Base-by-base conservation (phyloP, 2,113 vertebrate species). In the Helogale parvula region DNA sequence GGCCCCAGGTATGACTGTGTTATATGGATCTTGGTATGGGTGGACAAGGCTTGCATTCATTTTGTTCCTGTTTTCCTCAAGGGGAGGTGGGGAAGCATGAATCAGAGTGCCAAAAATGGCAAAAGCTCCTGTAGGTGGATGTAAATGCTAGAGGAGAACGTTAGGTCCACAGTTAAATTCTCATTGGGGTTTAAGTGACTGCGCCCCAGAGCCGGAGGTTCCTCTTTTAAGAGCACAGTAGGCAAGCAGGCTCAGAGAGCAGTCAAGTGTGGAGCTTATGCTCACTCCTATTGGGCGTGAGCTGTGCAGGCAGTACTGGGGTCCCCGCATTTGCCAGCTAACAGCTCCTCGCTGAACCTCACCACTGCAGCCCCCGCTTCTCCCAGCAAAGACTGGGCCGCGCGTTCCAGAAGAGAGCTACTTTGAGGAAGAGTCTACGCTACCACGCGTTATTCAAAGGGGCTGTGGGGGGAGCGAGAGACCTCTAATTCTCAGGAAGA, bases 41-140 rank as follows among this genome's bases (percentile, higher is more conserved):
- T 52, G 57, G 66, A 29, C 65, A 52, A 72, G 41, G 19, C 12
- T 31, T 60, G 45, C 35, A 63, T 29, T 68, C 38, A 80, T 29
- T 92, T 93, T 77, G 41, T 41, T 82, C 17, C 66, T 69, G 31
- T 92, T 93, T 95, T 71, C 77, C 8, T 92, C 15, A 17, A 15
- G 65, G 63, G 38, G 33, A 90, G 63, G 25, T 54, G 19, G 13
- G 33, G 15, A 76, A 54, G 19, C 27, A n/a, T 29, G 68, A 90
- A 72, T 15, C 57, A 38, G 54, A 35, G 29, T 66, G 65, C 45
- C 33, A 15, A 72, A 90, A n/a, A 27, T 25, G 33, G 45, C 54
- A 80, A 84, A 86, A 79, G 14, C 25, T 45, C 8, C 1, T n/a
- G 35, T 27, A 84, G 45, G 45, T 41, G 81, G 63, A 47, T 76